Evolutionary conservation across 2,888 invertebrate genomes (phyloP), one percentile per base, ranked within the genome.

Genomic region (Troides helena): DNA sequence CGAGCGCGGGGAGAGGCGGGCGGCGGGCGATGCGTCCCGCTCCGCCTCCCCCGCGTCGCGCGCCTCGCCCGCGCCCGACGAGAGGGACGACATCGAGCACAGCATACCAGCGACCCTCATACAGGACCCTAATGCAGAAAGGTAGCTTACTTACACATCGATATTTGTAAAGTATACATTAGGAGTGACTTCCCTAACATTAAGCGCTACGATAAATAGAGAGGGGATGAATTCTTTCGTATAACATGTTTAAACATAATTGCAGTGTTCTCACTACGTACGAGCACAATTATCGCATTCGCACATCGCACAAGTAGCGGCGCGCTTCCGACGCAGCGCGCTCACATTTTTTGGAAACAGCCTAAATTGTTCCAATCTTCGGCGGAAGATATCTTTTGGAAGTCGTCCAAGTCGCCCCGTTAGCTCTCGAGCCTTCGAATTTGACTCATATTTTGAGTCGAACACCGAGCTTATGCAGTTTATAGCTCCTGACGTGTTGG

Each of bases 41-140:
- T 91, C 93, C 66, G 88, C 81, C 68, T 83, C 85, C 73, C 85
- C 81, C 70, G 83, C 83, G 66, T 80, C 78, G 73, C 75, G 82
- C 84, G 81, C 80, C 73, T 87, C 90, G 75, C 89, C 87, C 72
- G 85, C 85, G 61, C 87, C 85, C 8, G 88, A 90, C 75, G 90
- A 89, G 74, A 87, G 93, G 60, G 88, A 87, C 81, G 94, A 94
- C 88, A 90, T 93, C 76, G 93, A 93, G 81, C 93, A 93, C 83
- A 93, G 93, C 81, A 93, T 93, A 80, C 93, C 93, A 66, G 93
- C 93, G 71, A 93, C 92, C 60, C 84, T 93, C 77, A 93, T 93
- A 69, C 93, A 93, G 81, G 93, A 93, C 74, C 92, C 93, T 72
- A 89, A 93, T 83, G 90, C 82, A 76, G 92, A 93, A 81, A 89